Percentiles rank a stretch among this genome's conserved stretches.
Evolutionary conservation across 2,888 invertebrate species (phyloP).

Genomic region (Pogonocherus hispidulus): DNA sequence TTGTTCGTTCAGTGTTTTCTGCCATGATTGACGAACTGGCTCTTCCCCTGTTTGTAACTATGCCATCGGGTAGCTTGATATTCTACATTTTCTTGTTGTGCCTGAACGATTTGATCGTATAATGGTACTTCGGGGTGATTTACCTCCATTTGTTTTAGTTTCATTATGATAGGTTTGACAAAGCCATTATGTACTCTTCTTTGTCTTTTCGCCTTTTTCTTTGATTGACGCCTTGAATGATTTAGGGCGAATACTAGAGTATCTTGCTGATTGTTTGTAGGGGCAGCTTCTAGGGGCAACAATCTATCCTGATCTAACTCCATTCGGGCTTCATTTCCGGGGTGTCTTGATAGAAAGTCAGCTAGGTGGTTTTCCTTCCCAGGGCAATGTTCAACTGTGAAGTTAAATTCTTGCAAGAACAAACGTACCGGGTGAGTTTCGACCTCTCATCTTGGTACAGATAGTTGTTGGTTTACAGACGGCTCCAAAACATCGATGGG

Average conservation of each 20-base stretch:
- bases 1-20: background rate
- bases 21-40: background rate
- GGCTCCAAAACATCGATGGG: too few species aligned
- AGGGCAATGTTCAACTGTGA: conserved; percentile 48
- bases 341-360: conserved; percentile 40
- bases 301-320: background rate
- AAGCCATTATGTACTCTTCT: background rate
- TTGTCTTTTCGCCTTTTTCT: background rate
- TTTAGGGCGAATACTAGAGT: background rate
- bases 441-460: conserved; percentile 31
- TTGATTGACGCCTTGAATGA: background rate
- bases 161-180: background rate
- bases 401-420: conserved; percentile 41
- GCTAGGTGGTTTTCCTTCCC: conserved; percentile 46
- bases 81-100: background rate
- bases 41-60: background rate
- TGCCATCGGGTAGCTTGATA: background rate
- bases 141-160: background rate
- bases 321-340: conserved; percentile 1
- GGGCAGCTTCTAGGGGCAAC: background rate
- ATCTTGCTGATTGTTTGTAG: too few species aligned
- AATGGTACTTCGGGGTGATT: too few species aligned
- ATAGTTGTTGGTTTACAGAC: too few species aligned
- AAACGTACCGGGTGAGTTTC: conserved; percentile 42
- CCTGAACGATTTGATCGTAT: background rate